phyloP scores from a whole-genome alignment of 2,797 vertebrate species.

The Falco cherrug region DNA sequence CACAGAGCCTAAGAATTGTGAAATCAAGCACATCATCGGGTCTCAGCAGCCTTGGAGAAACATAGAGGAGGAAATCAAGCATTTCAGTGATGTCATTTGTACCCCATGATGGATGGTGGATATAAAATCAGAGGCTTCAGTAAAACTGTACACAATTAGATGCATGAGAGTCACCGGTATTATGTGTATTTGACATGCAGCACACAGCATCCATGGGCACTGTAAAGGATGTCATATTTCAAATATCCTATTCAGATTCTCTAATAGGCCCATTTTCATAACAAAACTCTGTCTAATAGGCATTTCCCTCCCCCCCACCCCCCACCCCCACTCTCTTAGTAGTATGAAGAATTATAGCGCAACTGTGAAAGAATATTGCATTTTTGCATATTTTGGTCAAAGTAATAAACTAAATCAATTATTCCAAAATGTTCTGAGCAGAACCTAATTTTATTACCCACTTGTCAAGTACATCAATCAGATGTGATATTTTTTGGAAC shows the following conservation, averaged over 20 bases:
- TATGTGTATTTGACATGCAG: neutral
- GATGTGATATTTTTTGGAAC: neutral
- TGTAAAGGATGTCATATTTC: neutral
- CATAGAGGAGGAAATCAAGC: neutral
- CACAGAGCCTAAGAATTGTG: neutral
- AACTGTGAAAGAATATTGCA: neutral
- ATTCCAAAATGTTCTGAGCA: slow-evolving; percentile 27
- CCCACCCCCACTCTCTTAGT: neutral
- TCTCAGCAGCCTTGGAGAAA: neutral
- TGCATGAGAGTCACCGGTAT: neutral
- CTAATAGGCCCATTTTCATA: neutral
- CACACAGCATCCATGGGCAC: neutral
- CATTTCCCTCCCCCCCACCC: neutral
- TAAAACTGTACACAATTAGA: neutral
- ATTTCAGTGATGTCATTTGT: neutral
- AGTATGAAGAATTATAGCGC: neutral
- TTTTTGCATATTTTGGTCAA: neutral
- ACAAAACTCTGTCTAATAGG: neutral
- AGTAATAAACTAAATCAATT: slow-evolving; percentile 49
- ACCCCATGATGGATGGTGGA: neutral
- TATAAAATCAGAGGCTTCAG: neutral
- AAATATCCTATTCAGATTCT: neutral
- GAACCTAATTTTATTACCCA: slow-evolving; percentile 53
- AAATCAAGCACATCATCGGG: neutral
- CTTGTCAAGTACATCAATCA: slow-evolving; percentile 55